A percentile compares a stretch with the other conserved stretches of the same genome.
Evolutionary conservation across 2,888 invertebrate genomes (phyloP).

Genomic region (Lycia hirtaria): DNA sequence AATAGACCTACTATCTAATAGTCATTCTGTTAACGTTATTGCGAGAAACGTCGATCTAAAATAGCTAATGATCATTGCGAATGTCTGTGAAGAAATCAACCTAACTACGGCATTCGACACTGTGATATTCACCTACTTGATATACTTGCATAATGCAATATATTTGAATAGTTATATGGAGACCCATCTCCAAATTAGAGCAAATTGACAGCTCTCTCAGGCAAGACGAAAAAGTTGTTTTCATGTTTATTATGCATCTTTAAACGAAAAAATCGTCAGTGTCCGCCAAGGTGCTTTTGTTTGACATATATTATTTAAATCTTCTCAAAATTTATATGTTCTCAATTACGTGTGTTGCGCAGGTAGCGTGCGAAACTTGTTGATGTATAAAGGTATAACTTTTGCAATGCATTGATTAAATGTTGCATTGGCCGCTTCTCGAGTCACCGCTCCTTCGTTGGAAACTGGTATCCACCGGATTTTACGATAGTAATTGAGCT

Average conservation of each 20-base stretch:
- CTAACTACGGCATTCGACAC: constrained; percentile 16
- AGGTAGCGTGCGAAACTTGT: not conserved
- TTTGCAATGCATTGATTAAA: constrained; percentile 21
- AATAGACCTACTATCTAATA: constrained; percentile 3
- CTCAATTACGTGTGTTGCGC: not conserved
- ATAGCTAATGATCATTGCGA: constrained; percentile 25
- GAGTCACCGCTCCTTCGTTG: constrained; percentile 13
- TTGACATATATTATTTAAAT: not conserved
- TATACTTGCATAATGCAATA: constrained; percentile 13
- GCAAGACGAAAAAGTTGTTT: not conserved
- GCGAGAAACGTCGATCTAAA: constrained; percentile 20
- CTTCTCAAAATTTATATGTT: not conserved
- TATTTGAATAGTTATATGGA: not conserved
- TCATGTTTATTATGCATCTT: not conserved
- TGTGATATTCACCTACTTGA: constrained; percentile 16
- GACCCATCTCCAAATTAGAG: not conserved
- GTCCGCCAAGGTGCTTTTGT: constrained; percentile 2
- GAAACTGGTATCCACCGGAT: constrained; percentile 36
- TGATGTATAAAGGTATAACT: not conserved
- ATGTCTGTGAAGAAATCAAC: constrained; percentile 13
- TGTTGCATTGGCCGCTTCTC: constrained; percentile 9
- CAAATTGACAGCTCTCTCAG: not conserved
- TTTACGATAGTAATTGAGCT: constrained; percentile 31
- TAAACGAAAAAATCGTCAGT: not conserved
- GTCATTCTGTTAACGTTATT: constrained; percentile 11